Percentiles rank a stretch among this genome's conserved stretches.
Conservation (phyloP, 2,113 vertebrate genomes). For the Barnardius zonarius region DNA sequence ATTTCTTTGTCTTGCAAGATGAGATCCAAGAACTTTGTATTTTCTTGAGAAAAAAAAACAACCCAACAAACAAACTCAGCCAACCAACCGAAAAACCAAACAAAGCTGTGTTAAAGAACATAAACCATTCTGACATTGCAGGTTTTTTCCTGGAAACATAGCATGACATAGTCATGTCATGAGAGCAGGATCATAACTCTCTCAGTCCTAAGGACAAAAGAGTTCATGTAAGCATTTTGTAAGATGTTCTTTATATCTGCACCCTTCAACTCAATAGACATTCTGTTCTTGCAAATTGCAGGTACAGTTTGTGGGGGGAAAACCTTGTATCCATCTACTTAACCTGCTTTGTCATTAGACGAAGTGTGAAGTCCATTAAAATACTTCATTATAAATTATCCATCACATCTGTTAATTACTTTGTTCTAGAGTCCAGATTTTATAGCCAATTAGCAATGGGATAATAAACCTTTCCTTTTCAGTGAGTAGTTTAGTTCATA, state of each 20-base stretch:
- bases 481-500: not conserved
- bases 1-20: not conserved
- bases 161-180: not conserved
- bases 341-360: not conserved
- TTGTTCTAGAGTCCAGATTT: not conserved
- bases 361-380: not conserved
- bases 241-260: not conserved
- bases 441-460: not conserved
- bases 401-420: not conserved
- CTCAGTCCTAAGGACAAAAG: not conserved
- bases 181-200: not conserved
- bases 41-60: not conserved
- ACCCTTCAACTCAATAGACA: not conserved
- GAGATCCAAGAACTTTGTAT: not conserved
- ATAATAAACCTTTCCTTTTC: not conserved
- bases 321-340: not conserved
- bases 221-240: not conserved
- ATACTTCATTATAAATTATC: not conserved
- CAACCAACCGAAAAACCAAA: not conserved
- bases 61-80: not conserved
- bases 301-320: not conserved
- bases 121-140: not conserved
- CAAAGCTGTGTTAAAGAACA: not conserved
- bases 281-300: not conserved
- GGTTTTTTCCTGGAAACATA: not conserved